phyloP scores from a whole-genome alignment of 2,888 invertebrate genomes.

The Acronicta aceris region DNA sequence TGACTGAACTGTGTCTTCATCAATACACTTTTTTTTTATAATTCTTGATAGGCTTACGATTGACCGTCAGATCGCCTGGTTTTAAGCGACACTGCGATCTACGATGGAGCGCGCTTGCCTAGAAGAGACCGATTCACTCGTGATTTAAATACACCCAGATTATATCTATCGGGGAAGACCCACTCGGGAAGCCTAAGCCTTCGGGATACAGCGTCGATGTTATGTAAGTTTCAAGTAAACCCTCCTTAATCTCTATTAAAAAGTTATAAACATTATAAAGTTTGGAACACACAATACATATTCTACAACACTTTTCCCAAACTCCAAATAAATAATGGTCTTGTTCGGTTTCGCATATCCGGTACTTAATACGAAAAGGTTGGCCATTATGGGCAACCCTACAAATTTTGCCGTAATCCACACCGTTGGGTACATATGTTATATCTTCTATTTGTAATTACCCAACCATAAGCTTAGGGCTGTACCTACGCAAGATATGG shows the following conservation, averaged over 20 bases:
- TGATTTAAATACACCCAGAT: too few species aligned
- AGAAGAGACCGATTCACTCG: too few species aligned
- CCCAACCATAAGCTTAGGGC: slow-evolving; percentile 32
- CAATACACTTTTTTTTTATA: too few species aligned
- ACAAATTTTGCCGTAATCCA: slow-evolving; percentile 39
- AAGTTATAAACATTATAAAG: neutral
- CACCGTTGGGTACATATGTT: slow-evolving; percentile 12
- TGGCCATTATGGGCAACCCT: slow-evolving; percentile 26
- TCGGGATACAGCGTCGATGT: too few species aligned
- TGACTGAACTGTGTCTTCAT: too few species aligned
- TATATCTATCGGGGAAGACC: too few species aligned
- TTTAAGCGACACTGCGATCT: too few species aligned
- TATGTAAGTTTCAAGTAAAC: neutral
- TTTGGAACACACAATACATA: neutral
- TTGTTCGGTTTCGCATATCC: slow-evolving; percentile 22
- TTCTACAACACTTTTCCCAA: neutral
- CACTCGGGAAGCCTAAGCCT: too few species aligned
- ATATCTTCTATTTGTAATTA: slow-evolving; percentile 34
- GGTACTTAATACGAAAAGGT: slow-evolving; percentile 39
- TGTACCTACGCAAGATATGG: slow-evolving; percentile 3
- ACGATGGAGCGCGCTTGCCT: too few species aligned
- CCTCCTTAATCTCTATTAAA: neutral
- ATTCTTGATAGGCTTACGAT: too few species aligned
- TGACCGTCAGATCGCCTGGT: too few species aligned
- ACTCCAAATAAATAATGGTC: slow-evolving; percentile 20